Base-by-base conservation (phyloP, 2,113 vertebrate genomes). In the Eublepharis macularius region DNA sequence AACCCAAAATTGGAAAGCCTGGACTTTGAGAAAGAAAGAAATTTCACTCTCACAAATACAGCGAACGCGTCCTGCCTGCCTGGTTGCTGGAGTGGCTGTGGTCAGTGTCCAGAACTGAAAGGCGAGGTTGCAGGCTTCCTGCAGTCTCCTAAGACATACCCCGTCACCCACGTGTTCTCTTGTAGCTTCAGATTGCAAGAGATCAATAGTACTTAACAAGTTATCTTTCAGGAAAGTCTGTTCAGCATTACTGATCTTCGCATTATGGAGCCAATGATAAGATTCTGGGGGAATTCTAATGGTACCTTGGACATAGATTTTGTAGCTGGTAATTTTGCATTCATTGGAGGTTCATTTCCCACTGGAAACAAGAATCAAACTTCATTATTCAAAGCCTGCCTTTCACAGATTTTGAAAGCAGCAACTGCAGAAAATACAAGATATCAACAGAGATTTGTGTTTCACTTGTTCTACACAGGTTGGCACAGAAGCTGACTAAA, bases 401-500 rank as follows among this genome's bases (percentile, higher is more conserved):
- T 84, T 32, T 84, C 39, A 16, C 16, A 78, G 21, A 36, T 26
- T 84, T 7, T 76, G 43, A 66, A 77, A 84, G 36, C 49, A 57
- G 47, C 75, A 78, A 84, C 0, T 84, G 80, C 82, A 90, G 11
- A 85, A 72, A 0, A 78, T 8, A 3, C 70, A 86, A 60, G 39
- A 57, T 19, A 63, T 75, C 81, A 84, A 76, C 79, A 89, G 36
- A 49, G 87, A 76, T 81, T 81, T 69, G 14, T 83, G 19, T 79
- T 68, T 75, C 83, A 89, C 83, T 74, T 87, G 36, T 60, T 85
- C 76, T 51, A 2, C 1, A 4, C 34, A 75, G 6, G 36, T 81
- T 66, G 68, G 60, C 29, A 79, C 63, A 68, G 73, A 82, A 81
- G 41, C 51, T 69, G 21, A n/a, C 88, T 82, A 87, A 91, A 93